Conservation (phyloP, 1,140 invertebrate genomes). For the Pentalonia nigronervosa region DNA sequence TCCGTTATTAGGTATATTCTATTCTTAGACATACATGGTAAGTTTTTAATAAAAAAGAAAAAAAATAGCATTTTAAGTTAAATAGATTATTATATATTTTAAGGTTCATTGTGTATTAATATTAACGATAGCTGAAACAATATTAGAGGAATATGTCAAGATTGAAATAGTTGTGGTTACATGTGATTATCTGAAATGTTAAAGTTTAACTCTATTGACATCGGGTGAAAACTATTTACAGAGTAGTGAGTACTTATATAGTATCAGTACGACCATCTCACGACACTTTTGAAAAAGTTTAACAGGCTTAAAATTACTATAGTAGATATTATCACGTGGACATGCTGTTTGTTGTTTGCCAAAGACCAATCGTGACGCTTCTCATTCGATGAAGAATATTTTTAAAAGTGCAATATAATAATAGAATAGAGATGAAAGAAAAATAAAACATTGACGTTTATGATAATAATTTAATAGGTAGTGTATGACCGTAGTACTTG, state of each 20-base stretch:
- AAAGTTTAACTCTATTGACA: not conserved
- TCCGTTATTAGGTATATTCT: not conserved
- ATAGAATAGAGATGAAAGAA: not conserved
- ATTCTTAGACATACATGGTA: not conserved
- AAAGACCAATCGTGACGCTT: not conserved
- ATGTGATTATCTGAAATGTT: not conserved
- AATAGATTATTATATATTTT: not conserved
- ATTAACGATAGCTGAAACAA: not conserved
- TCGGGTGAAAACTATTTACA: not conserved
- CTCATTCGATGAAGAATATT: not conserved
- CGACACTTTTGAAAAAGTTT: not conserved
- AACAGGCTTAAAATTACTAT: not conserved
- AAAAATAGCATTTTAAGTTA: not conserved
- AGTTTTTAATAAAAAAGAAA: not conserved
- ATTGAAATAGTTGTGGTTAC: not conserved
- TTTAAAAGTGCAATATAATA: not conserved
- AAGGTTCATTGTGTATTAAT: not conserved
- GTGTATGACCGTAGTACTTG: no score
- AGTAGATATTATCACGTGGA: not conserved
- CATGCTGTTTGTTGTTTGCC: not conserved
- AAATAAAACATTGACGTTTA: not conserved
- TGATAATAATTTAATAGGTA: not conserved
- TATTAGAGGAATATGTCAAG: not conserved
- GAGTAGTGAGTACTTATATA: not conserved
- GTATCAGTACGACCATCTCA: not conserved